These are phyloP conservation scores for Tanytarsus gracilentus DNA, from an alignment of 2,888 invertebrate species.

Conservation along the genomic window DNA sequence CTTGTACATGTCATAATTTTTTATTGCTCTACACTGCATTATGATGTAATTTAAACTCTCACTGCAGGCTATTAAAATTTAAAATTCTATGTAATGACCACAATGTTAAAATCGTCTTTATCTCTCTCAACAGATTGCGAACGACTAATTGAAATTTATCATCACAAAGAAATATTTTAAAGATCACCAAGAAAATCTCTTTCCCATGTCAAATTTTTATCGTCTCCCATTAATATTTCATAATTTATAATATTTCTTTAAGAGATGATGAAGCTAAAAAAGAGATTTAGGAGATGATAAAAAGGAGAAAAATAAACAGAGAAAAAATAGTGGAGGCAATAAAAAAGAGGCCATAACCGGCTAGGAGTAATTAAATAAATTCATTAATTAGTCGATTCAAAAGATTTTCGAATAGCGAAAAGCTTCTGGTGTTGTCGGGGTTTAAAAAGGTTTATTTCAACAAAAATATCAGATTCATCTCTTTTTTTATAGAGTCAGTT, in stretches of 20 bases:
- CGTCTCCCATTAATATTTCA: constrained; percentile 18
- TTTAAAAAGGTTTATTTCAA: too few relatives aligned
- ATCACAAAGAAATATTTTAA: not conserved
- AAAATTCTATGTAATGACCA: too few relatives aligned
- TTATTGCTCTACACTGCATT: too few relatives aligned
- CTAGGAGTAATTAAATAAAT: constrained; percentile 11
- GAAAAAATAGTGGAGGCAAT: not conserved
- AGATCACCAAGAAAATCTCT: not conserved
- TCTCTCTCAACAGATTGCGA: too few relatives aligned
- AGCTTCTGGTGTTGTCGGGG: constrained; percentile 18
- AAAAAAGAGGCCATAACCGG: not conserved
- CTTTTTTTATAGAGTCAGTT: too few relatives aligned
- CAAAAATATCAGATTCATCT: too few relatives aligned
- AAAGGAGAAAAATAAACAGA: not conserved
- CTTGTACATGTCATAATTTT: too few relatives aligned
- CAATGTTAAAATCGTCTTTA: too few relatives aligned
- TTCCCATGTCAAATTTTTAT: constrained; percentile 21
- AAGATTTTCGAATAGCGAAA: not conserved
- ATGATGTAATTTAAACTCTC: too few relatives aligned
- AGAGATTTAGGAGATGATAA: not conserved
- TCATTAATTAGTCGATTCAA: constrained; percentile 20
- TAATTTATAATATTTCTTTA: constrained; percentile 19
- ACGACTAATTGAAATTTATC: too few relatives aligned
- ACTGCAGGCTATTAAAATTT: too few relatives aligned
- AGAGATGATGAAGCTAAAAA: constrained; percentile 7